Conservation (phyloP, 2,888 invertebrate species). For the Ochropacha duplaris region DNA sequence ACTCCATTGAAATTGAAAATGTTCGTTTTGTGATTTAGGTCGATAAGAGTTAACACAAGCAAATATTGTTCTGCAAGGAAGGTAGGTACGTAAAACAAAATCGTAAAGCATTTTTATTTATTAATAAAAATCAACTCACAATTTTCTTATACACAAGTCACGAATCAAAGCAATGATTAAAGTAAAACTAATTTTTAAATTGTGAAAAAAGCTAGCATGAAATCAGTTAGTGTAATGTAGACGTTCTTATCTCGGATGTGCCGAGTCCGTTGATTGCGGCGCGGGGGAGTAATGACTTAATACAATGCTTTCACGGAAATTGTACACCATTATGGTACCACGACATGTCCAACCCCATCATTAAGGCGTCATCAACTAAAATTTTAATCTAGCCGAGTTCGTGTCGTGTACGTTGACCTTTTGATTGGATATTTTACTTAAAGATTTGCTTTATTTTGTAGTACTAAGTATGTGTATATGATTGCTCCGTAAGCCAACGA, state of each 20-base stretch:
- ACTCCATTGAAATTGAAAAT: background rate
- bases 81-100: background rate
- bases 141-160: background rate
- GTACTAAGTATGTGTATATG: background rate
- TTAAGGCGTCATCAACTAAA: constrained; percentile 59
- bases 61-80: too few relatives aligned
- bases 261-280: constrained; percentile 45
- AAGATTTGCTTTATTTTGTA: background rate
- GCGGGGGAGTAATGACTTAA: constrained; percentile 66
- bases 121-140: too few relatives aligned
- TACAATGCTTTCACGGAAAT: constrained; percentile 71
- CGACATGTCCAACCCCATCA: constrained; percentile 54
- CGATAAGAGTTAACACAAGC: too few relatives aligned
- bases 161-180: background rate
- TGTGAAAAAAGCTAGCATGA: constrained; percentile 1
- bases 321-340: constrained; percentile 55
- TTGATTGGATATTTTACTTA: constrained; percentile 12
- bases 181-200: background rate
- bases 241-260: constrained; percentile 35
- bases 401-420: constrained; percentile 32
- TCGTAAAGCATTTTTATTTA: too few relatives aligned
- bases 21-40: background rate
- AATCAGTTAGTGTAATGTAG: constrained; percentile 1
- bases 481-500: background rate
- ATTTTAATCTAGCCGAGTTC: constrained; percentile 41